phyloP scores from a whole-genome alignment of 2,113 vertebrate species.

The Malurus elegans region DNA sequence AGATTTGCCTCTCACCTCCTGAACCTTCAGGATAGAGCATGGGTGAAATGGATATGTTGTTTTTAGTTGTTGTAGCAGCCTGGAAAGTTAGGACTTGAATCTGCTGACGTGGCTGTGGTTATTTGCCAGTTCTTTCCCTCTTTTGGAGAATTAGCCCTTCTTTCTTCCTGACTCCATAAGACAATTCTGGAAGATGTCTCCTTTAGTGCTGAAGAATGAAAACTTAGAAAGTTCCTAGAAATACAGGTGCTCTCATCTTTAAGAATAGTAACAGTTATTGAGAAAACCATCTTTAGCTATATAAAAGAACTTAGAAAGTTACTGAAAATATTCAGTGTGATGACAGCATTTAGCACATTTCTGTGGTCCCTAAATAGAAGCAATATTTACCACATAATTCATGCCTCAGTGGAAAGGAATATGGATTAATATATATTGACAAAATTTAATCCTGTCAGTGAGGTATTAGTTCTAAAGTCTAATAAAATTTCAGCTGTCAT shows the following conservation, averaged over 20 bases:
- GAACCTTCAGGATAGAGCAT: constrained; percentile 30
- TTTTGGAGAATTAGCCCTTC: neutral
- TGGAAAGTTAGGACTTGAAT: constrained; percentile 17
- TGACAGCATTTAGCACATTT: neutral
- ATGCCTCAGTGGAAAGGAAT: neutral
- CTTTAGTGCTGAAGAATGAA: neutral
- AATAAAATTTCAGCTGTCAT: neutral
- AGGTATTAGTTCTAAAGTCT: neutral
- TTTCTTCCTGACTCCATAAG: neutral
- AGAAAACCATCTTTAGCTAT: neutral
- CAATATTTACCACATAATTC: neutral
- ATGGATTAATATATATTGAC: neutral
- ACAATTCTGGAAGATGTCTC: neutral
- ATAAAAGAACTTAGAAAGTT: neutral
- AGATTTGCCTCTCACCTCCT: constrained; percentile 56
- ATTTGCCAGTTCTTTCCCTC: neutral
- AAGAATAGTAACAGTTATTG: neutral
- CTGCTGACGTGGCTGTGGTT: neutral
- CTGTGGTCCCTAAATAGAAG: neutral
- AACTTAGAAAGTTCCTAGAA: neutral
- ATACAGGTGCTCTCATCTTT: neutral
- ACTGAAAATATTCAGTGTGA: neutral
- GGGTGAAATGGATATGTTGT: constrained; percentile 37
- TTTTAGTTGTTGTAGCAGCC: constrained; percentile 33
- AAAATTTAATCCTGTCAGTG: neutral